phyloP scores from a whole-genome alignment of 2,888 invertebrate species.

The Vannuccia rotundouncinata region DNA sequence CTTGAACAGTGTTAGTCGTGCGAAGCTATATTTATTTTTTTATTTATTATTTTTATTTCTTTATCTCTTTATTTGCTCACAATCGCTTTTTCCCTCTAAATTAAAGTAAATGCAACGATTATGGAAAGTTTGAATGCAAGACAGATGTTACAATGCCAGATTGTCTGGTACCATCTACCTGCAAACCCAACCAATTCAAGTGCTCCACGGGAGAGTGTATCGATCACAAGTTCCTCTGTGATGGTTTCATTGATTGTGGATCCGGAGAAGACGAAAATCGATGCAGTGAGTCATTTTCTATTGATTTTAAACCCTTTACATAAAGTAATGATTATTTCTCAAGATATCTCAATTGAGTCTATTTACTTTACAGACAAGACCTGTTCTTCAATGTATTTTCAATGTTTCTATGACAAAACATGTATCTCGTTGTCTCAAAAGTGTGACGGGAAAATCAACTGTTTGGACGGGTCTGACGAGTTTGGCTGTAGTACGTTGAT shows the following conservation, averaged over 20 bases:
- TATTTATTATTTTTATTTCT: background rate
- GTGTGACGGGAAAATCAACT: slow-evolving; percentile 49
- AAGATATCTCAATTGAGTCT: no score
- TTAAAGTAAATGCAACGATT: slow-evolving; percentile 31
- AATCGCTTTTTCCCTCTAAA: no score
- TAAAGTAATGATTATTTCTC: background rate
- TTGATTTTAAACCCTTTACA: no score
- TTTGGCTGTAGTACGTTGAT: slow-evolving; percentile 47
- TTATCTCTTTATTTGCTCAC: no score
- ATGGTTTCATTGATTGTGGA: slow-evolving; percentile 49
- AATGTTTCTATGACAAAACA: slow-evolving; percentile 32
- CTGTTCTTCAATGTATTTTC: slow-evolving; percentile 28
- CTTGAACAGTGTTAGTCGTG: no score
- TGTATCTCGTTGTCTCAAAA: slow-evolving; percentile 35
- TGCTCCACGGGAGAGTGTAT: slow-evolving; percentile 34
- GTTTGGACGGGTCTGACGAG: slow-evolving; percentile 51
- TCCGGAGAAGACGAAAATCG: slow-evolving; percentile 48
- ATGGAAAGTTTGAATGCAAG: slow-evolving; percentile 45
- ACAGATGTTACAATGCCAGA: slow-evolving; percentile 42
- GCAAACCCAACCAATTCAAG: slow-evolving; percentile 31
- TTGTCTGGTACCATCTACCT: slow-evolving; percentile 25
- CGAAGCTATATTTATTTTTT: no score
- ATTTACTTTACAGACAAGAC: background rate
- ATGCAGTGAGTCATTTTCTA: slow-evolving; percentile 22
- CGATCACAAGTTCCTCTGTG: slow-evolving; percentile 44